These are phyloP conservation scores for Diaperis boleti DNA, from an alignment of 2,888 invertebrate species.

Conservation along the genomic window DNA sequence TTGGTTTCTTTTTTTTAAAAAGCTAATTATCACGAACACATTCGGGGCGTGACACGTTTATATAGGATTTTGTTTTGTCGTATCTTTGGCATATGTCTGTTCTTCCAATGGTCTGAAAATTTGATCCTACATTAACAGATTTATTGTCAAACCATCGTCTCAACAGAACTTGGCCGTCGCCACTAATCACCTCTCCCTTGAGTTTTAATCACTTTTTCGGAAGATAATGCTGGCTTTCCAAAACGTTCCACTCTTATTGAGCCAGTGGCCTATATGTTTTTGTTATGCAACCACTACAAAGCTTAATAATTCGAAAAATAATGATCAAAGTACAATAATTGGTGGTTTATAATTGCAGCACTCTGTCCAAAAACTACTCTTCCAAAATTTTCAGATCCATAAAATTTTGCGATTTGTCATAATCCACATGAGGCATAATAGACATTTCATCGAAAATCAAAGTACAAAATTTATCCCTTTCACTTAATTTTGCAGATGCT, in stretches of 20 bases:
- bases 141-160: constrained; percentile 29
- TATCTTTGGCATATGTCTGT: neutral
- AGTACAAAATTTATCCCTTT: too few relatives aligned
- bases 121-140: neutral
- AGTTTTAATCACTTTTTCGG: too few relatives aligned
- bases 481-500: too few relatives aligned
- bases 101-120: neutral
- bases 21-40: too few relatives aligned
- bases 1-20: too few relatives aligned
- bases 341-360: constrained; percentile 5
- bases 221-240: constrained; percentile 44
- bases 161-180: constrained; percentile 38
- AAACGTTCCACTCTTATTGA: constrained; percentile 41
- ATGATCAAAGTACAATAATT: constrained; percentile 45
- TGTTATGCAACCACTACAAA: constrained; percentile 9
- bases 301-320: constrained; percentile 35
- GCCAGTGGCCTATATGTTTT: neutral
- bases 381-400: too few relatives aligned
- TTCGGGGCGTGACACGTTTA: constrained; percentile 48
- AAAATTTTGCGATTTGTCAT: too few relatives aligned
- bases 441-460: too few relatives aligned
- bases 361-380: neutral
- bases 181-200: constrained; percentile 43
- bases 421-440: too few relatives aligned
- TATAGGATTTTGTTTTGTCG: constrained; percentile 1